phyloP scores from a whole-genome alignment of 2,888 invertebrate genomes.

The Drosophila trichaetosa region DNA sequence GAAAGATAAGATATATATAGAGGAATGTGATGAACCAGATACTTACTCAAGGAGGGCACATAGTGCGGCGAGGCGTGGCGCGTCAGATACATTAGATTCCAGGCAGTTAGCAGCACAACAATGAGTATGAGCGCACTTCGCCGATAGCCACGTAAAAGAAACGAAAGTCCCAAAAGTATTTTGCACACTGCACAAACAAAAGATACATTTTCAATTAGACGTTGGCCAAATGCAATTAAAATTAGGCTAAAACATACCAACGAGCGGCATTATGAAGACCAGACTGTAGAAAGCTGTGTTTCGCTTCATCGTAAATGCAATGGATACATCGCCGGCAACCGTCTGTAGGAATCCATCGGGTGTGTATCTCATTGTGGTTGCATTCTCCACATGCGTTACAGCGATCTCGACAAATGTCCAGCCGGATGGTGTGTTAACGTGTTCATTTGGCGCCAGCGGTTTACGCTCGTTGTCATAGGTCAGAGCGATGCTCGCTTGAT shows the following conservation, averaged over 20 bases:
- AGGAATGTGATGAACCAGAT: not conserved
- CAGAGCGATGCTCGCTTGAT: conserved; percentile 44
- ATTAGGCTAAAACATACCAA: conserved; percentile 62
- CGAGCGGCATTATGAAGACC: conserved; percentile 79
- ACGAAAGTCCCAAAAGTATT: conserved; percentile 77
- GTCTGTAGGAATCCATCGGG: conserved; percentile 63
- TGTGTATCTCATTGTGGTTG: conserved; percentile 58
- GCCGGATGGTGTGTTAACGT: conserved; percentile 77
- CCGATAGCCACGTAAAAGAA: conserved; percentile 76
- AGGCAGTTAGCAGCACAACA: conserved; percentile 69
- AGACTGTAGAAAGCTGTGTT: conserved; percentile 79
- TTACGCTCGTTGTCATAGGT: conserved; percentile 52
- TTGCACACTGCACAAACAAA: conserved; percentile 69
- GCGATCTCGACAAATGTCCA: conserved; percentile 76
- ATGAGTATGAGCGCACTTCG: conserved; percentile 80
- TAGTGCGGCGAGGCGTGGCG: conserved; percentile 81
- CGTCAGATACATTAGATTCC: conserved; percentile 80
- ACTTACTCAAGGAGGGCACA: conserved; percentile 81
- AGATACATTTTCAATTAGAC: not conserved
- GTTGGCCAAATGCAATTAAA: not conserved
- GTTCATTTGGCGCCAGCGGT: conserved; percentile 67
- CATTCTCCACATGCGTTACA: conserved; percentile 62
- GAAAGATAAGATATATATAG: too few species aligned
- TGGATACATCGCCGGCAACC: conserved; percentile 73
- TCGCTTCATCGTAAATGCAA: conserved; percentile 75